A percentile compares a stretch with the other conserved stretches of the same genome.
Conservation (phyloP, 2,888 invertebrate species). For the Epistrophe eligans region DNA sequence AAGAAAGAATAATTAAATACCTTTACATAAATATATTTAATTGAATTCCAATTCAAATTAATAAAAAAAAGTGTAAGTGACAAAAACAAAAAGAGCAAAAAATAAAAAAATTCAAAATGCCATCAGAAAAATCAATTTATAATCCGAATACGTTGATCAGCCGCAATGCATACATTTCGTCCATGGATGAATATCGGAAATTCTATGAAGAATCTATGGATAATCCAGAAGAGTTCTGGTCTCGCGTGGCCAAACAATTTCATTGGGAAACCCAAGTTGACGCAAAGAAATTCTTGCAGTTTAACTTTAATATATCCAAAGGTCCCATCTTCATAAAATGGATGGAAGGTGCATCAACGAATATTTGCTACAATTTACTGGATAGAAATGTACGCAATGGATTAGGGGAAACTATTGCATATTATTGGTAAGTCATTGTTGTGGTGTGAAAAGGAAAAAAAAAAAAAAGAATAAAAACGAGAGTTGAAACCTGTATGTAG, state of each 20-base stretch:
- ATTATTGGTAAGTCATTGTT: slow-evolving; percentile 92
- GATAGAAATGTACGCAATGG: slow-evolving; percentile 96
- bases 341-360: slow-evolving; percentile 97
- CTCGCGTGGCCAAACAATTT: slow-evolving; percentile 95
- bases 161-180: slow-evolving; percentile 87
- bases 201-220: slow-evolving; percentile 94
- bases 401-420: slow-evolving; percentile 95
- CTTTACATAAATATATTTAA: slow-evolving; percentile 17
- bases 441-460: background rate
- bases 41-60: slow-evolving; percentile 13
- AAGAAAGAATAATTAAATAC: slow-evolving; percentile 9
- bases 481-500: background rate
- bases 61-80: slow-evolving; percentile 24
- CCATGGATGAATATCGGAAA: slow-evolving; percentile 90
- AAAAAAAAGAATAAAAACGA: background rate
- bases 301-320: slow-evolving; percentile 95
- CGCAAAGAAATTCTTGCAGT: slow-evolving; percentile 91
- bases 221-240: slow-evolving; percentile 96
- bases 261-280: slow-evolving; percentile 94
- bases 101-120: slow-evolving; percentile 83
- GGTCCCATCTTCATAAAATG: slow-evolving; percentile 96
- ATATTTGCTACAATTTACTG: slow-evolving; percentile 97
- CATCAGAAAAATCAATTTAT: slow-evolving; percentile 86
- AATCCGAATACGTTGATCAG: slow-evolving; percentile 86
- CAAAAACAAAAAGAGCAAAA: background rate